Conservation (phyloP, 2,797 vertebrate species). For the Notoglanidium macrostoma region DNA sequence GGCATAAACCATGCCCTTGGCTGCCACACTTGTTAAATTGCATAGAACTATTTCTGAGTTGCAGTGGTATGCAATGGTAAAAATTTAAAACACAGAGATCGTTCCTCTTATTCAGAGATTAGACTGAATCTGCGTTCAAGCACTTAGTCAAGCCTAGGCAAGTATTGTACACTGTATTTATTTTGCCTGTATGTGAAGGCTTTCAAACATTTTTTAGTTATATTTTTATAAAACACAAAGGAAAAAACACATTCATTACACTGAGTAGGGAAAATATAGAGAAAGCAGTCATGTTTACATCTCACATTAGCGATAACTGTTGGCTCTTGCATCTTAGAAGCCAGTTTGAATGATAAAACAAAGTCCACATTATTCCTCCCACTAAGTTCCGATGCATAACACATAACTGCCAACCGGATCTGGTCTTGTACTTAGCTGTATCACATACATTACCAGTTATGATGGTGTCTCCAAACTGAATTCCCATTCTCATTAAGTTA, state of each 20-base stretch:
- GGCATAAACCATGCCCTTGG: background rate
- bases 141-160: background rate
- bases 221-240: background rate
- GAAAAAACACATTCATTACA: background rate
- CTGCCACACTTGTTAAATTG: constrained; percentile 15
- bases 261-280: background rate
- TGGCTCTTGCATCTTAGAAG: background rate
- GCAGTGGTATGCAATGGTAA: background rate
- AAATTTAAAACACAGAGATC: background rate
- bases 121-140: background rate
- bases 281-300: background rate
- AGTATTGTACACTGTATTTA: background rate
- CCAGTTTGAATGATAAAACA: background rate
- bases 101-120: background rate
- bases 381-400: background rate
- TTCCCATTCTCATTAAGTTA: constrained; percentile 26
- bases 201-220: background rate
- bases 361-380: background rate
- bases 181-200: background rate
- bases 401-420: background rate
- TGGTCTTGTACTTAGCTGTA: background rate
- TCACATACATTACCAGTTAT: background rate
- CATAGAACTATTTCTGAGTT: constrained; percentile 7
- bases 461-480: background rate
- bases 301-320: background rate